phyloP scores from a whole-genome alignment of 2,888 invertebrate species.

The Plusia festucae region DNA sequence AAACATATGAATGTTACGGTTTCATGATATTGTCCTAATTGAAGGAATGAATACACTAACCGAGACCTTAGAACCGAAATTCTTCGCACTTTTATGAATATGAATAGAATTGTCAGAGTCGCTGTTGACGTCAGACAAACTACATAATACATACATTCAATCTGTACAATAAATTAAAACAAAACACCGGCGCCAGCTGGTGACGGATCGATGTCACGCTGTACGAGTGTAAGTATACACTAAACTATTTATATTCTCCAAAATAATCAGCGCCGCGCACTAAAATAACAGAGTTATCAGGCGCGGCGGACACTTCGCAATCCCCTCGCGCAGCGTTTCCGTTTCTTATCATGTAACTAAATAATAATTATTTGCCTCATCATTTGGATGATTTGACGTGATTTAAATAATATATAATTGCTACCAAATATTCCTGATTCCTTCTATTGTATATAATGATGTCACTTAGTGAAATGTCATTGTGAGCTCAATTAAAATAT shows the following conservation, averaged over 20 bases:
- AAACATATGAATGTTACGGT: neutral
- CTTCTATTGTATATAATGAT: no score
- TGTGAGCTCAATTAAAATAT: neutral
- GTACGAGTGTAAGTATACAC: neutral
- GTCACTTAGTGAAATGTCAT: neutral
- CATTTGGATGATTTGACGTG: neutral
- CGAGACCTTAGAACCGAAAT: neutral
- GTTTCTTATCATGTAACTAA: neutral
- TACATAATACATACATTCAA: neutral
- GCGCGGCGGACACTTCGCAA: neutral
- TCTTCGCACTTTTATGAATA: neutral
- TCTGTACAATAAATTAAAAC: slow-evolving; percentile 4
- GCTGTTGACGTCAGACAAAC: neutral
- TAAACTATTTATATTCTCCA: neutral
- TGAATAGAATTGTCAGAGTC: neutral
- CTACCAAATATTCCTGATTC: no score
- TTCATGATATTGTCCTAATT: neutral
- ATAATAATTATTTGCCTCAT: neutral
- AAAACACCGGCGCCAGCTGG: neutral
- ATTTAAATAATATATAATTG: no score
- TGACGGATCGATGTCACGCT: slow-evolving; percentile 4
- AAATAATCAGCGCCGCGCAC: neutral
- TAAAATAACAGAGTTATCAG: neutral
- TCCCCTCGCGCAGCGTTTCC: neutral
- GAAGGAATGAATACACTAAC: neutral